Evolutionary conservation across 2,797 vertebrate species (phyloP), one percentile per base, ranked within the genome.

Genomic region (Pangasius larnaudii): DNA sequence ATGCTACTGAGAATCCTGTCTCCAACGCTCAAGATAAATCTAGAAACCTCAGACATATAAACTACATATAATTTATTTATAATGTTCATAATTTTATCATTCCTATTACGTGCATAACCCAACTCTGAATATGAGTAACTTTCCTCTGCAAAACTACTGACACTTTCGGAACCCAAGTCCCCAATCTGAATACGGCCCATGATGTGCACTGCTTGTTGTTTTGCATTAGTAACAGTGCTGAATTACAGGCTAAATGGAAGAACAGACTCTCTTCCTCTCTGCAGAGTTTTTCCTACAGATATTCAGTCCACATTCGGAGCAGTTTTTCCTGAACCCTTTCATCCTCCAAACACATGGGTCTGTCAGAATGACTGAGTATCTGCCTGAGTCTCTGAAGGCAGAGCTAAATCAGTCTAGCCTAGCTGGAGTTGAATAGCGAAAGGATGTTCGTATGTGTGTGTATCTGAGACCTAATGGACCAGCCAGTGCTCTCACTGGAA

Each of bases 341-440:
- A 36, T 39, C 46, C 46, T 56, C 46, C 49, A 36, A 69, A 79
- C 61, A 86, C 75, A 86, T 2, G 49, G 24, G 49, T n/a, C 77
- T 82, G 86, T 87, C 77, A 71, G 51, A 87, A 72, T 87, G 63
- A 87, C 56, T 71, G 78, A 81, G 24, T 81, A 80, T 88, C 59
- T 81, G 69, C 65, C 71, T 0, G 13, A 85, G 46, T 74, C 69
- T 83, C 87, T 51, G 80, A 87, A 56, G 27, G 56, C 80, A 53
- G 30, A 75, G 11, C 80, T 75, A 75, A 87, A 63, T 84, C 86
- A 83, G 67, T 87, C n/a, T 13, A 81, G 10, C 65, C 63, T 8
- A 72, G 19, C 56, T 39, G 8, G 58, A 61, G 42, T 42, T 19
- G 19, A 18, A 33, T 7, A 61, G 86, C 0, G n/a, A 24, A 13